Base-by-base conservation (phyloP, 64 coral and sea anemone genomes). In the Platygyra sinensis region DNA sequence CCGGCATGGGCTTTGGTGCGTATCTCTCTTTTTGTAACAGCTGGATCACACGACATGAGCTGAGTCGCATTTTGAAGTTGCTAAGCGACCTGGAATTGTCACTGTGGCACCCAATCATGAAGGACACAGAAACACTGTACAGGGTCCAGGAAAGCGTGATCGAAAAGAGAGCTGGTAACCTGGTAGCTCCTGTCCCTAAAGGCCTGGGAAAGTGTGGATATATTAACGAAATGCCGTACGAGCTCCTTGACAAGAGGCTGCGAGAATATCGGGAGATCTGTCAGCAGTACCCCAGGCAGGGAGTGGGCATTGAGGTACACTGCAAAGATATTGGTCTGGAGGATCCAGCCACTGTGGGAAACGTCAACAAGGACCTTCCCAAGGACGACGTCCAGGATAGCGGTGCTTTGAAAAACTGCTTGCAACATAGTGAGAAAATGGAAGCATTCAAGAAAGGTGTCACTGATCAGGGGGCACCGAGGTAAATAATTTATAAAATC, bases 1-100 rank as follows among this genome's bases (percentile, higher is more conserved):
- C 93, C 52, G 83, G 93, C 2, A 95, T 95, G 93, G 93, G 93
- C 13, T 88, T 91, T 62, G 93, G 93, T 2, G 93, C 93, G 13
- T 95, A 95, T 64, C 75, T 95, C 11, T 90, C 93, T 22, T 87
- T 91, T 29, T 87, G 83, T 33, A 38, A 88, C 20, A 49, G 62
- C 22, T 95, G 83, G 89, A 91, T 91, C 20, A 91, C 75, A 3
- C 49, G 83, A 39, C 61, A 87, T 1, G 89, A 95, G 39, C 52
- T 95, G n/a, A 30, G 20, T 36, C 93, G 93, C 19, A 95, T 95
- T 73, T 78, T 95, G 54, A 95, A 87, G 13, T 67, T 95, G 8
- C 74, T 95, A 3, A 87, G 83, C 22, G 83, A 88, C 54, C 84
- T 95, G 19, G 93, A 87, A 31, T 84, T n/a, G n/a, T n/a, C n/a